Conservation (phyloP, 2,113 vertebrate species). For the Prietella phreatophila region DNA sequence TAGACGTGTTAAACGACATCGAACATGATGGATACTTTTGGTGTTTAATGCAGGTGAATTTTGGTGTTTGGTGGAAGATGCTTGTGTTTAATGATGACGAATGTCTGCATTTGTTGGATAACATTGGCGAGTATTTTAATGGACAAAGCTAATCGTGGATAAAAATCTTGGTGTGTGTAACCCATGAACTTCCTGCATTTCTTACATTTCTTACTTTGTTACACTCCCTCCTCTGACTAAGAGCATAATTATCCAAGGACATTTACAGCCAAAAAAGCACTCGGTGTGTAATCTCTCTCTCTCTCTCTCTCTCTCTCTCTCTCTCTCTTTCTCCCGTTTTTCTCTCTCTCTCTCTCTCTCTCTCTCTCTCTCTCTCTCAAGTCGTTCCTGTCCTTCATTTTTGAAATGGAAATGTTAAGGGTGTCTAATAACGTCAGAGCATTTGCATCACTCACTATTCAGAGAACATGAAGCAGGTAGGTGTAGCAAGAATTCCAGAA, state of each 20-base stretch:
- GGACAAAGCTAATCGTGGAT: not conserved
- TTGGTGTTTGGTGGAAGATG: not conserved
- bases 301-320: not conserved
- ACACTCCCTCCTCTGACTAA: conserved; percentile 2
- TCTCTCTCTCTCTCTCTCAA: not conserved
- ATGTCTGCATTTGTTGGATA: not conserved
- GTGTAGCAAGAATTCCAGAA: not conserved
- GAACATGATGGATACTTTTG: not conserved
- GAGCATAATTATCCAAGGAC: conserved; percentile 25
- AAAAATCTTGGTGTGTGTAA: not conserved
- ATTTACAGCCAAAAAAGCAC: conserved; percentile 1
- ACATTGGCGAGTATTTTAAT: not conserved
- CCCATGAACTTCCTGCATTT: not conserved
- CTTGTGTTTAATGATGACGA: not conserved
- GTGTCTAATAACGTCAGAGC: not conserved
- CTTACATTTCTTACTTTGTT: not conserved
- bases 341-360: not conserved
- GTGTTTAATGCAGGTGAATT: not conserved
- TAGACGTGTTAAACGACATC: too few relatives aligned
- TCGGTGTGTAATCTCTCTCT: conserved; percentile 9
- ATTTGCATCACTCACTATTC: conserved; percentile 20
- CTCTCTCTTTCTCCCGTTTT: too few relatives aligned
- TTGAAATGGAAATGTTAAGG: conserved; percentile 15
- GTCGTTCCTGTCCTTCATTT: not conserved
- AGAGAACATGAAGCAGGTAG: not conserved